Evolutionary conservation across 2,888 invertebrate genomes (phyloP), one percentile per base, ranked within the genome.

Genomic region (Ethmia dodecea): DNA sequence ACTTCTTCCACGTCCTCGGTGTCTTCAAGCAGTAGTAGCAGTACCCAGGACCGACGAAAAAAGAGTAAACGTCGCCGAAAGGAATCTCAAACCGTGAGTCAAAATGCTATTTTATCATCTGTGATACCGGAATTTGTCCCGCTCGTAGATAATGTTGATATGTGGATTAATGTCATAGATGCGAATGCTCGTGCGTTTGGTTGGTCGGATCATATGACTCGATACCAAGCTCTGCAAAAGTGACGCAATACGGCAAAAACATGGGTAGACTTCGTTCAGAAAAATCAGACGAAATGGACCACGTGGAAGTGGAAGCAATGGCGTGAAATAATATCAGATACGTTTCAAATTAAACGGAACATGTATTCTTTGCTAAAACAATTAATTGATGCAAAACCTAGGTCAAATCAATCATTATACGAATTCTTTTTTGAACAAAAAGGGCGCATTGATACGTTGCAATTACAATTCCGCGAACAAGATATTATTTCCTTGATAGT

Each of bases 401-500:
- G 3, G 6, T 6, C 3, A 4, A 6, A 6, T 18, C 18, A 18
- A 6, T 18, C 18, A 4, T 18, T 18, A 18, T 18, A 18, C 6
- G 18, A 18, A 18, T 18, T 18, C 35, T 45, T 37, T 35, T 45
- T 45, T 31, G 37, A 49, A 10, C 40, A 43, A 37, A 49, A 47
- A 13, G 31, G 33, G 8, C 46, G 37, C 41, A 39, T 40, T 14
- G 40, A 43, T 5, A 10, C 28, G 8, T 33, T 42, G 25, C 14
- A 9, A 10, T 31, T 42, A 22, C 32, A 39, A 18, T 42, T 48
- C 24, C 26, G 40, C 1, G 42, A 45, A 16, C 27, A 13, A n/a
- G 43, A 44, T 25, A 40, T 44, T 12, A 28, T 47, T 31, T 42
- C 47, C 1, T 44, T 49, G 16, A 42, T 49, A 14, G 10, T 49